phyloP scores from a whole-genome alignment of 2,888 invertebrate species.

The Perizoma flavofasciatum region DNA sequence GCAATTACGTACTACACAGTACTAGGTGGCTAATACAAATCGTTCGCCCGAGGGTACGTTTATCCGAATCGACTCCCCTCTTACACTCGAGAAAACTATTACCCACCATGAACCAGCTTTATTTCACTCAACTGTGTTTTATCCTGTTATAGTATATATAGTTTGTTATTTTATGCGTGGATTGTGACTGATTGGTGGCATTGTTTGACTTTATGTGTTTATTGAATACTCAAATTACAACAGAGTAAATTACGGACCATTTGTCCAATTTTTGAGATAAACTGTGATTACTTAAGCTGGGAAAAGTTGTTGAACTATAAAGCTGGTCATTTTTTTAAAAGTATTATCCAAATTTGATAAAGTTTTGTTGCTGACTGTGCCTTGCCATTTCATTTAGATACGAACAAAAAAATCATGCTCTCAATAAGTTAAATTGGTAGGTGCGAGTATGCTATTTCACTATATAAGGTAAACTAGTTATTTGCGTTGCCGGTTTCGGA shows the following conservation, averaged over 20 bases:
- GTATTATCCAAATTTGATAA: too few species aligned
- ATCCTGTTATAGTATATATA: not conserved
- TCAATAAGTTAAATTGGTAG: slow-evolving; percentile 33
- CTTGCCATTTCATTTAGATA: slow-evolving; percentile 23
- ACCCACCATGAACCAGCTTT: slow-evolving; percentile 47
- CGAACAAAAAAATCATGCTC: slow-evolving; percentile 55
- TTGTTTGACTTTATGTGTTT: not conserved
- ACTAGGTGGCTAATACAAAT: slow-evolving; percentile 82
- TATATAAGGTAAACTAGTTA: slow-evolving; percentile 40
- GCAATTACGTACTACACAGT: slow-evolving; percentile 77
- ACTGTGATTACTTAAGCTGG: not conserved
- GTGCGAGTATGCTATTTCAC: slow-evolving; percentile 24
- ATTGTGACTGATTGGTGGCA: not conserved
- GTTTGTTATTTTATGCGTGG: slow-evolving; percentile 7
- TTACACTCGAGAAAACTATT: slow-evolving; percentile 65
- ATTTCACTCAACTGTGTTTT: slow-evolving; percentile 26
- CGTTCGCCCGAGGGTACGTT: slow-evolving; percentile 76
- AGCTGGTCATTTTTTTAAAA: too few species aligned
- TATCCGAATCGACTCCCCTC: slow-evolving; percentile 62
- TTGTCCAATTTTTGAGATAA: not conserved
- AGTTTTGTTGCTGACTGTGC: too few species aligned
- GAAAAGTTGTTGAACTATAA: too few species aligned
- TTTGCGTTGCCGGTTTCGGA: slow-evolving; percentile 44
- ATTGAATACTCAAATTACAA: not conserved
- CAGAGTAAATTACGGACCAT: not conserved